Conservation (phyloP, 2,888 invertebrate genomes). For the Drosophila rellima region DNA sequence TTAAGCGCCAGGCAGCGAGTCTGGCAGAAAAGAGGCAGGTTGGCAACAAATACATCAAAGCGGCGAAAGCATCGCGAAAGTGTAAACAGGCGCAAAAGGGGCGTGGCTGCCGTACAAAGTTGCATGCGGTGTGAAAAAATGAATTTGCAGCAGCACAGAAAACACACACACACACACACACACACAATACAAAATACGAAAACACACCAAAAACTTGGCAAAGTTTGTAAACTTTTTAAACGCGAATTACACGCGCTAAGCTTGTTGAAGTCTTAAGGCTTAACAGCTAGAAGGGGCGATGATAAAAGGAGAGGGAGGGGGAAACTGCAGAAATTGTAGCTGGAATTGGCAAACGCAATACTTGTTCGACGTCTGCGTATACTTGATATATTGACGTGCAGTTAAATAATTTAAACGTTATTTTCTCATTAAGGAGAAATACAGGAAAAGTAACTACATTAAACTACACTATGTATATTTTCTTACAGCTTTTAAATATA, state of each 20-base stretch:
- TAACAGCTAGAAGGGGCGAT: conserved; percentile 36
- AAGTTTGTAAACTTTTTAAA: conserved; percentile 81
- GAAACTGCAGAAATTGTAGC: conserved; percentile 37
- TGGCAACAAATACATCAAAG: conserved; percentile 68
- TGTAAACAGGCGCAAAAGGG: conserved; percentile 73
- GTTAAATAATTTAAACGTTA: background rate
- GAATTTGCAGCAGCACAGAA: conserved; percentile 57
- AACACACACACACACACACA: conserved; percentile 11
- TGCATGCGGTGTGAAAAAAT: conserved; percentile 65
- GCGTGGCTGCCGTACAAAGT: conserved; percentile 66
- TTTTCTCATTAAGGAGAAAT: background rate
- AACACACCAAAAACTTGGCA: conserved; percentile 64
- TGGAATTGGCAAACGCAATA: conserved; percentile 45
- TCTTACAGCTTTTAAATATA: background rate
- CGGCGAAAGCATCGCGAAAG: conserved; percentile 68
- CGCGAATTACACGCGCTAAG: conserved; percentile 78
- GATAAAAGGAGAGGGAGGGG: too few species aligned
- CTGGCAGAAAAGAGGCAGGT: conserved; percentile 6
- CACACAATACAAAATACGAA: conserved; percentile 33
- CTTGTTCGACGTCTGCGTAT: conserved; percentile 17
- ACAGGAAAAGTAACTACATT: too few species aligned
- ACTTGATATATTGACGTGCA: conserved; percentile 36
- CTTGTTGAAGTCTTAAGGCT: conserved; percentile 68
- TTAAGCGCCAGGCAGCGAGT: conserved; percentile 72
- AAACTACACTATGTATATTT: too few species aligned